phyloP scores from a whole-genome alignment of 1,140 invertebrate genomes.

The Megathymus violae region DNA sequence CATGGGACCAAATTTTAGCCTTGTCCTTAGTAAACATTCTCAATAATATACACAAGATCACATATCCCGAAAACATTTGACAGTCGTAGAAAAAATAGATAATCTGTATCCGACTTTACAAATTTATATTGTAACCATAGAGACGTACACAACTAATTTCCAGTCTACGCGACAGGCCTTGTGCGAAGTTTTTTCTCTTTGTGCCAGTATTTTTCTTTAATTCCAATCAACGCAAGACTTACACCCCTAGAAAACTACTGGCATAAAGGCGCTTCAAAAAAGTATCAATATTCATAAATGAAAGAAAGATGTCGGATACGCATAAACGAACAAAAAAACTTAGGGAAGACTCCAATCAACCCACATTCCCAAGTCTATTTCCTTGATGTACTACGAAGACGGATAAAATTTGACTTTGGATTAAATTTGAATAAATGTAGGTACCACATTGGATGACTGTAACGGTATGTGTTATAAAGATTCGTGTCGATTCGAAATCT shows the following conservation, averaged over 20 bases:
- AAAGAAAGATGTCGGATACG: too few relatives aligned
- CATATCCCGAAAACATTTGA: neutral
- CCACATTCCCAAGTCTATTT: too few relatives aligned
- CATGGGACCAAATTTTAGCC: neutral
- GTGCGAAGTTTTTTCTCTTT: neutral
- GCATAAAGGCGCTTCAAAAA: neutral
- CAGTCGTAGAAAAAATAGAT: neutral
- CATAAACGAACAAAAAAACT: too few relatives aligned
- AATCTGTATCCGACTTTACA: neutral
- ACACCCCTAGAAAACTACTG: neutral
- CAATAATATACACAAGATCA: conserved; percentile 2
- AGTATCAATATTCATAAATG: too few relatives aligned
- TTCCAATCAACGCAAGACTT: too few relatives aligned
- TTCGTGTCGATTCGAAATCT: neutral
- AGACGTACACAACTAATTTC: neutral
- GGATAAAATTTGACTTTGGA: too few relatives aligned
- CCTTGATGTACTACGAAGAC: too few relatives aligned
- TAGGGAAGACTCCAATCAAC: too few relatives aligned
- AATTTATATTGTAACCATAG: too few relatives aligned
- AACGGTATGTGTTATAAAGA: neutral
- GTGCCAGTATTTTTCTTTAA: neutral
- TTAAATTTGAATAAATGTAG: neutral
- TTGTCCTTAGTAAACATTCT: neutral
- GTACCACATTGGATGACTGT: neutral
- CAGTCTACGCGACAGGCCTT: conserved; percentile 15